Conservation (phyloP, 2,888 invertebrate species). For the Balanococcus diminutus region DNA sequence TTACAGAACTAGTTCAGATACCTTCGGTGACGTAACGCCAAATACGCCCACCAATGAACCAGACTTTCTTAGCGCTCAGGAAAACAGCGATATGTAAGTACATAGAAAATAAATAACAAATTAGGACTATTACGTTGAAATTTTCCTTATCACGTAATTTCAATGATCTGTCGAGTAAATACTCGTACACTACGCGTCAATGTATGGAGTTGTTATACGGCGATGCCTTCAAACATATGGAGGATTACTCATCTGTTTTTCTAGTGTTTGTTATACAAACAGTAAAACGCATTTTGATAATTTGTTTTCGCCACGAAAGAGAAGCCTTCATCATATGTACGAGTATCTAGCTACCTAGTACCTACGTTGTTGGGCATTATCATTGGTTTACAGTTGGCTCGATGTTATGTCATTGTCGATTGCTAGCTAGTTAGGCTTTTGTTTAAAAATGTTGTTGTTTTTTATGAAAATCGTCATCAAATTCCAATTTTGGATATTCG, state of each 20-base stretch:
- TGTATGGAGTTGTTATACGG: not conserved
- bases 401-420: not conserved
- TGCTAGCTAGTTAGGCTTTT: not conserved
- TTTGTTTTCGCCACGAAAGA: not conserved
- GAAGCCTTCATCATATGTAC: not conserved
- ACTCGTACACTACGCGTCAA: not conserved
- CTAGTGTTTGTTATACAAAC: not conserved
- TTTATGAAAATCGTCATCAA: not conserved
- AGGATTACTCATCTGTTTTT: conserved; percentile 16
- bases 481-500: not conserved
- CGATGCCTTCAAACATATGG: not conserved
- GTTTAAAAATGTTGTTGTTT: conserved; percentile 16
- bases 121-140: not conserved
- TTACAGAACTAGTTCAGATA: conserved; percentile 9
- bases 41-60: conserved; percentile 28
- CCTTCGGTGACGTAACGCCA: conserved; percentile 20
- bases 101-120: too few species aligned
- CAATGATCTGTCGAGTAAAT: not conserved
- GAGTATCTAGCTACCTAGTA: not conserved
- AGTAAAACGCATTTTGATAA: conserved; percentile 26
- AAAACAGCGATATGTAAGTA: conserved; percentile 43
- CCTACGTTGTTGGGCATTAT: not conserved
- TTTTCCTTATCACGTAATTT: conserved; percentile 2
- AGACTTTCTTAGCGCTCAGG: conserved; percentile 38
- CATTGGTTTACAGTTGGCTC: not conserved